Conservation (phyloP, 2,888 invertebrate genomes). For the Philaethria dido region DNA sequence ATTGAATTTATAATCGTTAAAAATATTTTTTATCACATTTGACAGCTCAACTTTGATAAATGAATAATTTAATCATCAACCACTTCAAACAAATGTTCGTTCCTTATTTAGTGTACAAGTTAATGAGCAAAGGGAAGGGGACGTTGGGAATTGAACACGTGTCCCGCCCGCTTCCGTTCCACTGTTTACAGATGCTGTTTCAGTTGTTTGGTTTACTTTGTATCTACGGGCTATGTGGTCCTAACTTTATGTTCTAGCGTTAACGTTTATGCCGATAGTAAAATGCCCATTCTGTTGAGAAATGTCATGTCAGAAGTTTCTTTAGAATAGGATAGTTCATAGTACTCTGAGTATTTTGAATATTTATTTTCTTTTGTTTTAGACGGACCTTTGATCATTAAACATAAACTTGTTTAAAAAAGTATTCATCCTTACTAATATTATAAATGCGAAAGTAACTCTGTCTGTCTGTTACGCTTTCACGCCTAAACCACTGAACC, state of each 20-base stretch:
- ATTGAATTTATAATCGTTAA: not conserved
- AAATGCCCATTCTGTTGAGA: constrained; percentile 31
- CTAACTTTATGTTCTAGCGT: constrained; percentile 34
- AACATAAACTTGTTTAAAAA: no score
- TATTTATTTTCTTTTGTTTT: not conserved
- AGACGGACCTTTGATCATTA: no score
- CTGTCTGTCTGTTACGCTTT: no score
- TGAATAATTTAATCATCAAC: constrained; percentile 34
- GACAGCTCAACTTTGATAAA: constrained; percentile 5
- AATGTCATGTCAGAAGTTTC: constrained; percentile 8
- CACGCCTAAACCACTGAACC: no score
- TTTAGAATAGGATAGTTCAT: not conserved
- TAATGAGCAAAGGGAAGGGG: constrained; percentile 61
- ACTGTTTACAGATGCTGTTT: constrained; percentile 49
- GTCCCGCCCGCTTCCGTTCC: constrained; percentile 62
- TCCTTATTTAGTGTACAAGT: constrained; percentile 55
- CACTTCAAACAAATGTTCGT: constrained; percentile 42
- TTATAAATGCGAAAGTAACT: no score
- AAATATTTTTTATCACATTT: not conserved
- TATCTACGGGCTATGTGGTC: constrained; percentile 37
- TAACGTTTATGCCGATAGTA: constrained; percentile 38
- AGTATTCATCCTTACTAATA: no score
- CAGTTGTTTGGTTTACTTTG: constrained; percentile 45
- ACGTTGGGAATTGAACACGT: constrained; percentile 60
- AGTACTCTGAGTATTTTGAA: not conserved